Evolutionary conservation across 2,797 vertebrate species (phyloP), one percentile per base, ranked within the genome.

Genomic region (Cirrhinus mrigala): DNA sequence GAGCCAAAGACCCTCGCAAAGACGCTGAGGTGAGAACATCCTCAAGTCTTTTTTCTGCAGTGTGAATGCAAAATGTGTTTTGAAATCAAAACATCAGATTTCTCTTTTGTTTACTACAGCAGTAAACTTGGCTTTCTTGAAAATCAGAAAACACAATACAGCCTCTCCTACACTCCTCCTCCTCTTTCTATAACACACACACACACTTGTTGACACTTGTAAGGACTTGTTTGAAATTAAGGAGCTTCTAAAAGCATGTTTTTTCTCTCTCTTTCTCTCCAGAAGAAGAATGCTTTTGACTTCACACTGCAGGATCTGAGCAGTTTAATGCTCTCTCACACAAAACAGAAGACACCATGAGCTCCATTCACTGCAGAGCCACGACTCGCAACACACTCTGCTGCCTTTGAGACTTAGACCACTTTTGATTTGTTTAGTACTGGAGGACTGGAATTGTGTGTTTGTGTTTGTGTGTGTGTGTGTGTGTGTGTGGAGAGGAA

Each of bases 251-350:
- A 70, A 68, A 66, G 82, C 69, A 8, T 82, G 82, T 33, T 64
- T 64, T 58, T 84, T 87, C 0, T 52, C 73, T 78, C 10, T 56
- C 44, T 50, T 69, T 83, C 33, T 81, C 46, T 37, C 68, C 64
- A 73, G 79, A 66, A 62, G 68, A 62, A 73, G 74, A 88, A 79
- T 73, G 69, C 48, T 85, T 87, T 83, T 85, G 66, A 83, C 70
- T 58, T 44, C 50, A 48, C 85, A 18, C 86, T 24, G 58, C 78
- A 88, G 79, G 82, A 74, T 64, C 16, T 24, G 10, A 40, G 76
- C 58, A 77, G 82, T 84, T 83, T 77, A 81, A 71, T 48, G 84
- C 76, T 37, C 10, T 81, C 40, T 58, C 44, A 70, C 74, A 89
- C 79, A 86, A 79, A 80, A 58, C 69, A 29, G 60, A 27, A 22